These are phyloP conservation scores for Dryobotodes eremita DNA, from an alignment of 2,888 invertebrate species.

Conservation along the genomic window DNA sequence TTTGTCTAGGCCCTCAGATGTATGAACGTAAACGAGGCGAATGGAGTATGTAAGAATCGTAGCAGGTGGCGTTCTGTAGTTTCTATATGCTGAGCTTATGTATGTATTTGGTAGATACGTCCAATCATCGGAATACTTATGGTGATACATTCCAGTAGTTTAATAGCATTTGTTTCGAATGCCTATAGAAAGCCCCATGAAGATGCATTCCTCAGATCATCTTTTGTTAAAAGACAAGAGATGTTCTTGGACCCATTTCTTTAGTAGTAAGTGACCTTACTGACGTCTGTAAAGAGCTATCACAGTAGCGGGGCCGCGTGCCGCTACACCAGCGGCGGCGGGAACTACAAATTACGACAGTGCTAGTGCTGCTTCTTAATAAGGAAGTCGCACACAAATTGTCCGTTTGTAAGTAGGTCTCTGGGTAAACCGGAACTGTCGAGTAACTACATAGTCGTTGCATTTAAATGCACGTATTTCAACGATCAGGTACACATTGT, in stretches of 20 bases:
- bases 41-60: too few species aligned
- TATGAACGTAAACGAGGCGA: too few species aligned
- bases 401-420: slow-evolving; percentile 24
- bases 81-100: too few species aligned
- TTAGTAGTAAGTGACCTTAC: neutral
- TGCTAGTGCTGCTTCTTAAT: slow-evolving; percentile 27
- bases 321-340: neutral
- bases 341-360: slow-evolving; percentile 30
- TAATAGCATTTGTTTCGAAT: neutral
- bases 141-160: neutral
- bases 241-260: neutral
- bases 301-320: neutral
- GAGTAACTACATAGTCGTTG: slow-evolving; percentile 24
- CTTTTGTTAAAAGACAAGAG: neutral
- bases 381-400: slow-evolving; percentile 49
- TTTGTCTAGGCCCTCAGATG: too few species aligned
- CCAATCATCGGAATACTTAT: neutral
- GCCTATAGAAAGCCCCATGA: too few species aligned
- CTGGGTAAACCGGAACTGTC: slow-evolving; percentile 44
- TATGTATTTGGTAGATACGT: neutral
- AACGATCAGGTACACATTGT: neutral
- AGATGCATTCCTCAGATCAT: neutral
- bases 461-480: slow-evolving; percentile 29
- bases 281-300: slow-evolving; percentile 12
- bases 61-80: too few species aligned